Evolutionary conservation across 1,140 invertebrate genomes (phyloP), one percentile per base, ranked within the genome.

Genomic region (Tenebrio molitor): DNA sequence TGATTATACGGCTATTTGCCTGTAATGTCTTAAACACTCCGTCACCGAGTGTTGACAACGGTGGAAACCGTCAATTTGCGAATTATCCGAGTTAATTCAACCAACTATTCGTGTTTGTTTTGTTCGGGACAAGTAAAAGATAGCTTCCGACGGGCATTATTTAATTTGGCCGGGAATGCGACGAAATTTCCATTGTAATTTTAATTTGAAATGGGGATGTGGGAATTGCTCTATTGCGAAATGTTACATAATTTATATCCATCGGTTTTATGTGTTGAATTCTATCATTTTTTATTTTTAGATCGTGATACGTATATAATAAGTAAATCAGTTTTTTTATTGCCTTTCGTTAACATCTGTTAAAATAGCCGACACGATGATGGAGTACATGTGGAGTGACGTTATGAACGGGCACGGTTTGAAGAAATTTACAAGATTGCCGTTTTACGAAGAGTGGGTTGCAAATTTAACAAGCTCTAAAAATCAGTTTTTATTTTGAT

Each of bases 21-120:
- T 53, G 46, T 53, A 53, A 53, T 53, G 21, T 53, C 46, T 53
- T 53, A 53, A 53, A 53, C 46, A 53, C 46, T 53, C 42, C n/a
- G 42, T 44, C 42, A 16, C 42, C 46, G 46, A 53, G 46, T 53
- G 46, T 23, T 53, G 46, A 53, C 46, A 53, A 53, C 46, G 29
- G 63, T 69, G 66, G 66, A 69, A 69, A 46, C 66, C 25, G 66
- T 46, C 42, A 69, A 69, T 69, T 69, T 69, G 66, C 66, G 66
- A 69, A 53, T 53, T 53, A 34, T 50, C 66, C 66, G 15, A 69
- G 14, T 50, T 46, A 69, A 46, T 53, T 36, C 19, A 19, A 69
- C 44, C 23, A 69, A 39, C 39, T 34, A 42, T 53, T 21, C 19
- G 21, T 39, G 17, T 39, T 39, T 16, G 29, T 10, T 29, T 63